A percentile compares a stretch with the other conserved stretches of the same genome.
Conservation (phyloP, 2,113 vertebrate genomes). For the Mobula hypostoma region DNA sequence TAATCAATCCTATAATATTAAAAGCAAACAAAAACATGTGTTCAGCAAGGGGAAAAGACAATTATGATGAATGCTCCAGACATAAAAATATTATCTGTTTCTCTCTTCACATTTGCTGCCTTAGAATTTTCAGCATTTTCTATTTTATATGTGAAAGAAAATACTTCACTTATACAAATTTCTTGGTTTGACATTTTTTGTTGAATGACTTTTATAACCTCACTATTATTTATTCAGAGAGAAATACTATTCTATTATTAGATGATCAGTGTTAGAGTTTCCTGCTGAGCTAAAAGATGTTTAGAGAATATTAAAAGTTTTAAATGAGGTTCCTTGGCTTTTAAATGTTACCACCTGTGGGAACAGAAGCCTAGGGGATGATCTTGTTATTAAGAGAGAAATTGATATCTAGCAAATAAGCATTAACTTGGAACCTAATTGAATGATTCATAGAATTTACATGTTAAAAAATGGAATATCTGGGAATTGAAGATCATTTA, state of each 20-base stretch:
- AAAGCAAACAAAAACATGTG: background rate
- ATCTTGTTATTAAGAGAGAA: background rate
- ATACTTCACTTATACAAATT: background rate
- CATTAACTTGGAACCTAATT: slow-evolving; percentile 9
- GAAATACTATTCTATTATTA: background rate
- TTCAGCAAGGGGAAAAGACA: background rate
- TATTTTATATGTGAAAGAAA: background rate
- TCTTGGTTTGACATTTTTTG: background rate
- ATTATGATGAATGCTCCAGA: too few relatives aligned
- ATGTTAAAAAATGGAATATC: background rate
- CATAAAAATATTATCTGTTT: too few relatives aligned
- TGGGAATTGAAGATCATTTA: background rate
- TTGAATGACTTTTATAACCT: background rate
- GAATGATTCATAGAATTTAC: slow-evolving; percentile 8
- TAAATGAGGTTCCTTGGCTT: slow-evolving; percentile 17
- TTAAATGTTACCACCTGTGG: slow-evolving; percentile 20
- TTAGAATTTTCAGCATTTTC: too few relatives aligned
- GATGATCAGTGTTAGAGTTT: background rate
- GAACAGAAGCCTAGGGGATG: background rate
- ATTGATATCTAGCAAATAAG: slow-evolving; percentile 9
- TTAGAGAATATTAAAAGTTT: slow-evolving; percentile 5
- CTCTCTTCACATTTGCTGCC: too few relatives aligned
- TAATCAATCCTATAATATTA: background rate
- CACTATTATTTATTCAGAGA: background rate
- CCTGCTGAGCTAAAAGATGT: background rate